Evolutionary conservation across 2,113 vertebrate genomes (phyloP), one percentile per base, ranked within the genome.

Genomic region (Tiliqua scincoides): DNA sequence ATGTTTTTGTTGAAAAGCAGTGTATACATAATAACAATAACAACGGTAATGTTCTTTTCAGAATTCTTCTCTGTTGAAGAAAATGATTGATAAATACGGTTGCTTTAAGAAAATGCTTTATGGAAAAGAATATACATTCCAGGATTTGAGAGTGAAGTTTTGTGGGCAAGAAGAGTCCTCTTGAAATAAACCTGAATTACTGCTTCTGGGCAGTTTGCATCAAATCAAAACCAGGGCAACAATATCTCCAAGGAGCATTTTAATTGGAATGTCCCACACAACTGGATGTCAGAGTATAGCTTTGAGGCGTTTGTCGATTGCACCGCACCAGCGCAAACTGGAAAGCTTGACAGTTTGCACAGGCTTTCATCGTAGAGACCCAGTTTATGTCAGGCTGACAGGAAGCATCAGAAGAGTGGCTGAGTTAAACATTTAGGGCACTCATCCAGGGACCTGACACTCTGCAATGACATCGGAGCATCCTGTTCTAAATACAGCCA

Each of bases 301-400:
- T 79, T 89, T 78, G 77, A 81, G 84, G 43, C 57, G 78, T 88
- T 79, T 87, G 85, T 78, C 72, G 62, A 30, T 37, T 84, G 20
- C 32, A 8, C 21, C 70, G 25, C 52, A 81, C 18, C 59, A 86
- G 2, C 70, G 81, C 35, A 87, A 74, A 82, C 54, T 18, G 23
- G 57, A 73, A 85, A 87, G 73, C 71, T 43, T 85, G 0, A 52
- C 68, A 92, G 87, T 91, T 23, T 62, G 84, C 71, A 65, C 3
- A 85, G 61, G 12, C 67, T 91, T 92, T 92, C 52, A 85, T 76
- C 68, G 77, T 23, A 81, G 37, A 86, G 73, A 35, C 79, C 85
- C 32, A 86, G 82, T 91, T 90, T 79, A 52, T 59, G 11, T 86
- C 82, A 59, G 83, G 90, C 71, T 88, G 91, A 87, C 59, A 87